These are phyloP conservation scores for Scelioninae gen. 1 DNA, from an alignment of 2,888 invertebrate genomes.

Conservation along the genomic window DNA sequence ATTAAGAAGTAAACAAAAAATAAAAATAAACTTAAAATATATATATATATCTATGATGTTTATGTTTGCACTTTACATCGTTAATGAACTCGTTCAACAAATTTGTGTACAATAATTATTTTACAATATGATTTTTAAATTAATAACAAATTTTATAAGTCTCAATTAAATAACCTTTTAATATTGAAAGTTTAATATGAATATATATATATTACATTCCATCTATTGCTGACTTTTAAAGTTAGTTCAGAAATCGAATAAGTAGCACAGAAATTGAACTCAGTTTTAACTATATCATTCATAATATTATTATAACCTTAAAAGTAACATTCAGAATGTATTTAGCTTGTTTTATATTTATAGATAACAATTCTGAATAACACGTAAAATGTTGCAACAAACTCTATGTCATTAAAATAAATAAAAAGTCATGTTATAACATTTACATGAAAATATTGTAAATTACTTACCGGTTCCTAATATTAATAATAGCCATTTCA, in stretches of 20 bases:
- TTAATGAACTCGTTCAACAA: no score
- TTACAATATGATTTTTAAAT: no score
- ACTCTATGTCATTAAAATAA: slow-evolving; percentile 15
- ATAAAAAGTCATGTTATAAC: slow-evolving; percentile 7
- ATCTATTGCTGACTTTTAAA: no score
- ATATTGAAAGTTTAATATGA: no score
- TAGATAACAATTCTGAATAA: slow-evolving; percentile 12
- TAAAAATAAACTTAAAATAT: no score
- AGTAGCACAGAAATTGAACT: slow-evolving; percentile 11
- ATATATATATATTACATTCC: no score
- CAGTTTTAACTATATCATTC: slow-evolving; percentile 15
- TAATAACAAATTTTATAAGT: no score
- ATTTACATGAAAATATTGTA: slow-evolving; percentile 23
- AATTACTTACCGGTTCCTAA: slow-evolving; percentile 11
- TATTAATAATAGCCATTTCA: slow-evolving; percentile 27
- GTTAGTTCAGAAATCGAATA: background rate
- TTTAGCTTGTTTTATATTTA: slow-evolving; percentile 35
- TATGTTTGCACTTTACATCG: no score
- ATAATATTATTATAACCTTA: slow-evolving; percentile 35
- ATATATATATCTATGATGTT: no score
- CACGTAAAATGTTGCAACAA: slow-evolving; percentile 30
- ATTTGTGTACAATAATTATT: no score
- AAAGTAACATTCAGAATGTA: slow-evolving; percentile 20
- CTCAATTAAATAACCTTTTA: no score
- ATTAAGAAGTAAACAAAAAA: no score